Conservation (phyloP, 2,888 invertebrate species). For the Panzeria rudis region DNA sequence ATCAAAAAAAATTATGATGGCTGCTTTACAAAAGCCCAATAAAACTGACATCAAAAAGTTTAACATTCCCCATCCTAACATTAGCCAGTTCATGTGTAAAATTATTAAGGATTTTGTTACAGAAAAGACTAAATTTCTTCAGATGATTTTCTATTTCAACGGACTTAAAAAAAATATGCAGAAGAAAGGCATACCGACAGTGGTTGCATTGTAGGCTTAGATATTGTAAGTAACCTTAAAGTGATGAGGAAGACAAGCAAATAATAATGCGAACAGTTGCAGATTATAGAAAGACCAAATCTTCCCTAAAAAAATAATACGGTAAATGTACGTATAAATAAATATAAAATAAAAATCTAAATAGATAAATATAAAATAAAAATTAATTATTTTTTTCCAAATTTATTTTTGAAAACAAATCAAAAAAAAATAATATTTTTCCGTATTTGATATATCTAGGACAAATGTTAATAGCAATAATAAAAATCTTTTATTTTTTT, state of each 20-base stretch:
- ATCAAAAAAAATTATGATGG: slow-evolving; percentile 1
- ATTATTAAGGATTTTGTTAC: slow-evolving; percentile 20
- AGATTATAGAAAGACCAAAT: no score
- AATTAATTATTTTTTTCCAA: slow-evolving; percentile 7
- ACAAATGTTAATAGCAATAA: background rate
- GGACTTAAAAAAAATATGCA: no score
- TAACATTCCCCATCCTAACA: slow-evolving; percentile 1
- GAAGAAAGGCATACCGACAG: no score
- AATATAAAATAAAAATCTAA: no score
- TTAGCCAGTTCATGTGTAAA: slow-evolving; percentile 7
- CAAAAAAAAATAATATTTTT: slow-evolving; percentile 7
- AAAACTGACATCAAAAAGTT: slow-evolving; percentile 27
- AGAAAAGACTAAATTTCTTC: slow-evolving; percentile 6
- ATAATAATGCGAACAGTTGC: no score
- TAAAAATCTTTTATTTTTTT: background rate
- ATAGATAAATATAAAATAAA: no score
- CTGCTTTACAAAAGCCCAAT: slow-evolving; percentile 19
- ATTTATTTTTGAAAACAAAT: background rate
- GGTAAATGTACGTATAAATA: no score
- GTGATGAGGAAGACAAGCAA: no score
- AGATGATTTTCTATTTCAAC: slow-evolving; percentile 7
- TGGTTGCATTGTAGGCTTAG: no score
- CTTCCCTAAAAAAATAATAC: no score
- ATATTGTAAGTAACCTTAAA: no score
- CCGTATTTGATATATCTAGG: no score